Evolutionary conservation across 2,797 vertebrate species (phyloP).

Genomic region (Hyperoplus lanceolatus): DNA sequence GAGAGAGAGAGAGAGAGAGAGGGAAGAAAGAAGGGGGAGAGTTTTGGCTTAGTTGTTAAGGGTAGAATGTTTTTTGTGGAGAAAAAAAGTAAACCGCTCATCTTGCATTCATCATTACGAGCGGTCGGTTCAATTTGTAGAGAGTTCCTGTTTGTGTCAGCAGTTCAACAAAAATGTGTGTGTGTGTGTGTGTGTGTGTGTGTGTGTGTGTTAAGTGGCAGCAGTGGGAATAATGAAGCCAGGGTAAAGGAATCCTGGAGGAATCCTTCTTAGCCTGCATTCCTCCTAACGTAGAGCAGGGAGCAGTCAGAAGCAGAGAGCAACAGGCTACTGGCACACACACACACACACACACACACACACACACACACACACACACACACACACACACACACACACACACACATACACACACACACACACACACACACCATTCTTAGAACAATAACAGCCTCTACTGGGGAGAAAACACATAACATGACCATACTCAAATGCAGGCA

Average conservation of each 20-base stretch:
- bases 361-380: constrained; percentile 29
- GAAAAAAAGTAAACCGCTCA: constrained; percentile 1
- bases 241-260: constrained; percentile 71
- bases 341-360: constrained; percentile 17
- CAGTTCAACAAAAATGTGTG: constrained; percentile 27
- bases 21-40: constrained; percentile 28
- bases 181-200: neutral
- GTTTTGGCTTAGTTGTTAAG: constrained; percentile 26
- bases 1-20: constrained; percentile 3
- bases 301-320: constrained; percentile 67
- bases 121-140: constrained; percentile 26
- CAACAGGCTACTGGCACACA: constrained; percentile 77
- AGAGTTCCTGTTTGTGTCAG: constrained; percentile 42
- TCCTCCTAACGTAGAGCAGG: constrained; percentile 69
- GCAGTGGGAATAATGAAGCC: constrained; percentile 71
- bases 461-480: constrained; percentile 68
- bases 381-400: constrained; percentile 18
- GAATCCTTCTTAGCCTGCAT: constrained; percentile 75
- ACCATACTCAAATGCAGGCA: constrained; percentile 41
- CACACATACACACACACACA: constrained; percentile 31
- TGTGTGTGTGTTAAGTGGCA: constrained; percentile 37
- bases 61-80: constrained; percentile 17
- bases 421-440: constrained; percentile 57
- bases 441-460: constrained; percentile 78
- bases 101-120: constrained; percentile 32